Conservation (phyloP, 2,888 invertebrate species). For the Zele albiditarsus region DNA sequence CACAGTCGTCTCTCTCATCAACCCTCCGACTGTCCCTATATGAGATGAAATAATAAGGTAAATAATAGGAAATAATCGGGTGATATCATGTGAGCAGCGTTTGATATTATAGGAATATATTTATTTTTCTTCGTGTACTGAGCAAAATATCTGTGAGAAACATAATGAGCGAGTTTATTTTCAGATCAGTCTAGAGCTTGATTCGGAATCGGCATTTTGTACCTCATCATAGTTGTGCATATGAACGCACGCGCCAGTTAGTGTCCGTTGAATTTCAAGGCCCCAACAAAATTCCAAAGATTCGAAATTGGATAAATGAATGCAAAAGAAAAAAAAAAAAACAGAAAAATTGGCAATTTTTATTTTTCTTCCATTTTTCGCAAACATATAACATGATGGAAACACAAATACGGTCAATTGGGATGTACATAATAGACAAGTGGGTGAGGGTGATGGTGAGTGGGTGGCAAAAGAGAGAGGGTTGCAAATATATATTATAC, state of each 20-base stretch:
- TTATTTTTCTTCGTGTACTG: background rate
- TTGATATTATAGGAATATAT: conserved; percentile 28
- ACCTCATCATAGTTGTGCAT: conserved; percentile 41
- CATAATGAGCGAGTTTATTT: background rate
- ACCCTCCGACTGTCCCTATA: conserved; percentile 39
- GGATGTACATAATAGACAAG: conserved; percentile 18
- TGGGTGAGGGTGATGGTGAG: conserved; percentile 20
- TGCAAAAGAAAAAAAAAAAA: background rate
- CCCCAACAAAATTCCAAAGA: conserved; percentile 39
- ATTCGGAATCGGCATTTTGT: conserved; percentile 58
- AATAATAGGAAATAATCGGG: conserved; percentile 67
- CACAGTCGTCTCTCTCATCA: background rate
- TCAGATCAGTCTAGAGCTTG: conserved; percentile 40
- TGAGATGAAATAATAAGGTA: conserved; percentile 65
- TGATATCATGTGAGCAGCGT: conserved; percentile 56
- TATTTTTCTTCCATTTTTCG: background rate
- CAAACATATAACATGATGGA: background rate
- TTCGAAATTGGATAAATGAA: background rate
- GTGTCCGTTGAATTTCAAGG: conserved; percentile 61
- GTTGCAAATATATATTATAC: conserved; percentile 23
- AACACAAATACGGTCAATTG: background rate
- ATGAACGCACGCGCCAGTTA: conserved; percentile 63
- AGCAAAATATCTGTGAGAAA: background rate
- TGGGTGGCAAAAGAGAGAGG: conserved; percentile 36
- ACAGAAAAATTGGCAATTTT: background rate